A percentile compares a stretch with the other conserved stretches of the same genome.
phyloP scores from a whole-genome alignment of 2,888 invertebrate genomes.

The Scaptomyza parva region DNA sequence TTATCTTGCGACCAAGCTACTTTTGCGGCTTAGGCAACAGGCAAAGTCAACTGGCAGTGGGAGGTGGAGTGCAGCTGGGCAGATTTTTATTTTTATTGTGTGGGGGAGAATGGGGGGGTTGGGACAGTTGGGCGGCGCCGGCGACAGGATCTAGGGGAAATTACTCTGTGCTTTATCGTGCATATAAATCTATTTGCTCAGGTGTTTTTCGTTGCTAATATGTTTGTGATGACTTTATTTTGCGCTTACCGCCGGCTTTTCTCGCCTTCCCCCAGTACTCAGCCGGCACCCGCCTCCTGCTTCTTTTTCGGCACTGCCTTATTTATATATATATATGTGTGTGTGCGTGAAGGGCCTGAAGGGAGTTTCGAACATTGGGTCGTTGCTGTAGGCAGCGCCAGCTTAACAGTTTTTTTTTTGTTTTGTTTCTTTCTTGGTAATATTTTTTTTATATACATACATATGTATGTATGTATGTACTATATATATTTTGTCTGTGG shows the following conservation, averaged over 20 bases:
- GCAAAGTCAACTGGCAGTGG: constrained; percentile 36
- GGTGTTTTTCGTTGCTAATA: constrained; percentile 82
- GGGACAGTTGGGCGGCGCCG: constrained; percentile 38
- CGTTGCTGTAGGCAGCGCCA: constrained; percentile 26
- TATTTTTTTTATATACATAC: not conserved
- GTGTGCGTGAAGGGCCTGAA: not conserved
- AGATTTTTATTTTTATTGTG: not conserved
- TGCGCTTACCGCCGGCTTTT: constrained; percentile 76
- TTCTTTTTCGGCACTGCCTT: constrained; percentile 47
- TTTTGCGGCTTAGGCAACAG: constrained; percentile 81
- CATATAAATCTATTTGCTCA: constrained; percentile 83
- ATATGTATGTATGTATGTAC: not conserved
- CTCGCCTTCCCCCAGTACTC: constrained; percentile 44
- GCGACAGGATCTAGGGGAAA: constrained; percentile 81
- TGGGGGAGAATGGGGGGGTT: not conserved
- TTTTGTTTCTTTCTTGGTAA: constrained; percentile 16
- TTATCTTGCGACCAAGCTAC: constrained; percentile 75
- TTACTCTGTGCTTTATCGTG: constrained; percentile 75
- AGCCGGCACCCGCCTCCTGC: not conserved
- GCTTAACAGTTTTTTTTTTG: constrained; percentile 62
- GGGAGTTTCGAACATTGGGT: not conserved
- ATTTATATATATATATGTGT: constrained; percentile 57
- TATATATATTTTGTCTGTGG: constrained; percentile 1
- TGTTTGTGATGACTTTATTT: constrained; percentile 83
- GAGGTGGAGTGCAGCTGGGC: constrained; percentile 8